Evolutionary conservation across 2,888 invertebrate species (phyloP).

Genomic region (Tachystola acroxantha): DNA sequence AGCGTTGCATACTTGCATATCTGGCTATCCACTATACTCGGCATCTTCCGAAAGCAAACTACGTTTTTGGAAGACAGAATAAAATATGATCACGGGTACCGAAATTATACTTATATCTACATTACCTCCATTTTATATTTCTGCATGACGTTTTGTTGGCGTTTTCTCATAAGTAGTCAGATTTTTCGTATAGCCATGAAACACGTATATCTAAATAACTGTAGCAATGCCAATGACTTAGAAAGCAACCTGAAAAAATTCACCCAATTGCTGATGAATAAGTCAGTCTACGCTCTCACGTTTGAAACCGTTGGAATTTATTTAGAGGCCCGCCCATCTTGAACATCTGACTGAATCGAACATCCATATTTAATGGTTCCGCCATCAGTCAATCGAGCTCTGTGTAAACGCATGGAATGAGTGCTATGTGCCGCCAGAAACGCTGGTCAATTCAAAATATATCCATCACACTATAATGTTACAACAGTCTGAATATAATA

Average conservation of each 20-base stretch:
- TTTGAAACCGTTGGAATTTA: conserved; percentile 27
- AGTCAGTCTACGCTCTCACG: conserved; percentile 19
- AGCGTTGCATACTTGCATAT: conserved; percentile 35
- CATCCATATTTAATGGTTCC: conserved; percentile 39
- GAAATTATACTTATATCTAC: too few species aligned
- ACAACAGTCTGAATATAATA: conserved; percentile 37
- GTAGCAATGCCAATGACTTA: conserved; percentile 5
- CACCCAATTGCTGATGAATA: conserved; percentile 25
- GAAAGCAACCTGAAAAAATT: conserved; percentile 12
- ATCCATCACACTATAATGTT: conserved; percentile 40
- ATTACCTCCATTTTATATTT: too few species aligned
- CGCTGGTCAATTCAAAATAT: conserved; percentile 56
- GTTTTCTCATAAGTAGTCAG: too few species aligned
- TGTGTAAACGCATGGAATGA: conserved; percentile 43
- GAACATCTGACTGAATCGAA: conserved; percentile 33
- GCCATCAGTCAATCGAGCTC: conserved; percentile 43
- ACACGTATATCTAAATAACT: too few species aligned
- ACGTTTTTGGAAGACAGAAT: too few species aligned
- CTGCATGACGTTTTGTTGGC: too few species aligned
- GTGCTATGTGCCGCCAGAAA: conserved; percentile 42
- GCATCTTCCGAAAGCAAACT: too few species aligned
- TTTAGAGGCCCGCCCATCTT: conserved; percentile 28
- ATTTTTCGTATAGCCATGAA: too few species aligned
- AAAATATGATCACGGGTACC: too few species aligned
- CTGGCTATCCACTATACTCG: not conserved